phyloP scores from a whole-genome alignment of 2,113 vertebrate genomes.

The Dicerorhinus sumatrensis region DNA sequence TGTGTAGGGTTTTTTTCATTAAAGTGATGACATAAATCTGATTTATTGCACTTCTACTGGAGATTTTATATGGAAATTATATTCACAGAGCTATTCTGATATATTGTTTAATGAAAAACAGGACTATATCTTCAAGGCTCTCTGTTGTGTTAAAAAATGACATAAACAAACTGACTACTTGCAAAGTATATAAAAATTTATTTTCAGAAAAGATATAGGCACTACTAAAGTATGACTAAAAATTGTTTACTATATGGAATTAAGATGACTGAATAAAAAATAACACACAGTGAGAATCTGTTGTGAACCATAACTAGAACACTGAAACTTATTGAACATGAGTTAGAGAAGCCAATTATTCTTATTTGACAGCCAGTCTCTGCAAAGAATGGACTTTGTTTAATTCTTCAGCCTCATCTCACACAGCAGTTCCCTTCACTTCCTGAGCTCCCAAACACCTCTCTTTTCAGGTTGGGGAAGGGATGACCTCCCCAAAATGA shows the following conservation, averaged over 20 bases:
- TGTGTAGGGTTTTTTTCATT: neutral
- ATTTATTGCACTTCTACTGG: conserved; percentile 37
- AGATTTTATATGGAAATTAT: conserved; percentile 63
- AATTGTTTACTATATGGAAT: neutral
- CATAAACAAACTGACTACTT: conserved; percentile 1
- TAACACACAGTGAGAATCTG: neutral
- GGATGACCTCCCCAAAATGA: neutral
- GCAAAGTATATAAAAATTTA: conserved; percentile 14
- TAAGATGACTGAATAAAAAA: conserved; percentile 25
- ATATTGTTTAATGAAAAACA: conserved; percentile 60
- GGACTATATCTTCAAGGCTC: conserved; percentile 7
- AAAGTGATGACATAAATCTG: conserved; percentile 47
- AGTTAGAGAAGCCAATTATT: neutral
- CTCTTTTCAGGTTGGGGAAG: neutral
- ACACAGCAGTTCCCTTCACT: neutral
- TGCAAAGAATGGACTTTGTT: neutral
- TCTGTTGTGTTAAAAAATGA: conserved; percentile 56
- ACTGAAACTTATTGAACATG: neutral
- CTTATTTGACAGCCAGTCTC: neutral
- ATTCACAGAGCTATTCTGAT: conserved; percentile 40
- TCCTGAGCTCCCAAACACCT: neutral
- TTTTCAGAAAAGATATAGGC: conserved; percentile 31
- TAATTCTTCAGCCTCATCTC: neutral
- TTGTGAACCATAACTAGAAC: neutral
- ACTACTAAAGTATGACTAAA: conserved; percentile 31